These are phyloP conservation scores for Lichenostomus cassidix DNA, from an alignment of 2,113 vertebrate genomes.

Conservation along the genomic window DNA sequence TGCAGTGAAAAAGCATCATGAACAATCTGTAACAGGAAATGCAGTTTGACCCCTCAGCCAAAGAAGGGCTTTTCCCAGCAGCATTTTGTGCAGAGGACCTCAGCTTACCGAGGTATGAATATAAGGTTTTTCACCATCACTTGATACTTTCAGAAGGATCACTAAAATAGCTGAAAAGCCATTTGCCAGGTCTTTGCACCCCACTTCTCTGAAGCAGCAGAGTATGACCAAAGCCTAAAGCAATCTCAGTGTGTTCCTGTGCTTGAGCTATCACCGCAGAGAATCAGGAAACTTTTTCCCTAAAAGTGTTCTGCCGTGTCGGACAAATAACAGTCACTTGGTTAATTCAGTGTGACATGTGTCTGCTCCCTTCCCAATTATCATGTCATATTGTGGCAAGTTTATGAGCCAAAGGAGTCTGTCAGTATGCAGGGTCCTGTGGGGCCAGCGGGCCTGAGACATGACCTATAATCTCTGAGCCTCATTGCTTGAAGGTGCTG, in stretches of 20 bases:
- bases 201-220: not conserved
- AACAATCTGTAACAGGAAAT: not conserved
- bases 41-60: not conserved
- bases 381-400: not conserved
- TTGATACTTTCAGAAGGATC: not conserved
- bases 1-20: not conserved
- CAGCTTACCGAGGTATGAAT: not conserved
- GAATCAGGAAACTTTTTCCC: not conserved
- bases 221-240: not conserved
- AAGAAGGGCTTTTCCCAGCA: not conserved
- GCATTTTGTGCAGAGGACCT: not conserved
- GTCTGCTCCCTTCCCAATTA: constrained; percentile 20
- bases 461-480: not conserved
- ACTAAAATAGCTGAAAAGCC: not conserved
- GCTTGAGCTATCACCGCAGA: not conserved
- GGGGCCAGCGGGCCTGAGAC: not conserved
- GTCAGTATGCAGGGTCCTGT: not conserved
- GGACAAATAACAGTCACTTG: not conserved
- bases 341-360: not conserved
- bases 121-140: not conserved
- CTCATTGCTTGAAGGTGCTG: not conserved
- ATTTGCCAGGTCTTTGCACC: not conserved
- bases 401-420: not conserved
- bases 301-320: not conserved
- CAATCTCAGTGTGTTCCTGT: not conserved